Percentiles rank a stretch among this genome's conserved stretches.
These are phyloP conservation scores for Lordiphosa collinella DNA, from an alignment of 1,140 invertebrate species.

Conservation along the genomic window DNA sequence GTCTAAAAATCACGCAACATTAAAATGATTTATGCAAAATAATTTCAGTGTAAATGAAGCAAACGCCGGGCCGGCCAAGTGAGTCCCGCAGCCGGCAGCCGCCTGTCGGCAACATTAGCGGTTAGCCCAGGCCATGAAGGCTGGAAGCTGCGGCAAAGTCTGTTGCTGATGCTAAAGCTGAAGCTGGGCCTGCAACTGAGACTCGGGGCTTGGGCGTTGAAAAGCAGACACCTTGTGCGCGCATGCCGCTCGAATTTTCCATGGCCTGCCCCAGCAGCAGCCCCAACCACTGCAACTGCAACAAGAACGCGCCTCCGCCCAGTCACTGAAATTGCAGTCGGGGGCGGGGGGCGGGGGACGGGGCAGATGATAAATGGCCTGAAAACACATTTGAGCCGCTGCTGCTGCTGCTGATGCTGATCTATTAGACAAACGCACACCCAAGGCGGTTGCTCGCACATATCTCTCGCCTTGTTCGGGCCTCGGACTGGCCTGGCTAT, in stretches of 20 bases:
- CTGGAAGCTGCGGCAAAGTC: conserved; percentile 6
- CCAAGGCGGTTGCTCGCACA: conserved; percentile 53
- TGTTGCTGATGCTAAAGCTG: conserved; percentile 5
- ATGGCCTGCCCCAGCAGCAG: too few relatives aligned
- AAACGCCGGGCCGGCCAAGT: conserved; percentile 46
- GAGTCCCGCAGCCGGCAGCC: conserved; percentile 3
- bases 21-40: conserved; percentile 75
- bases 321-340: conserved; percentile 70
- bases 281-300: conserved; percentile 41
- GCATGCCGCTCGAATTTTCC: conserved; percentile 67
- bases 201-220: conserved; percentile 53
- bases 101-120: conserved; percentile 39
- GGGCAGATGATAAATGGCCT: conserved; percentile 68
- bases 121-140: conserved; percentile 33
- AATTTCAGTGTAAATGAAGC: conserved; percentile 75
- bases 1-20: conserved; percentile 76
- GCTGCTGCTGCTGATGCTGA: conserved; percentile 63
- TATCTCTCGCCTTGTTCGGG: conserved; percentile 21
- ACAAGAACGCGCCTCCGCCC: conserved; percentile 52
- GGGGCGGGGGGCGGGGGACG: conserved; percentile 46
- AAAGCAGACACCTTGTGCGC: conserved; percentile 72
- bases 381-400: conserved; percentile 66
- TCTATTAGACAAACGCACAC: conserved; percentile 74
- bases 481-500: conserved; percentile 38
- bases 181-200: background rate